These are phyloP conservation scores for Crocodylus rhombifer DNA, from an alignment of 2,797 vertebrate genomes.

Conservation along the genomic window DNA sequence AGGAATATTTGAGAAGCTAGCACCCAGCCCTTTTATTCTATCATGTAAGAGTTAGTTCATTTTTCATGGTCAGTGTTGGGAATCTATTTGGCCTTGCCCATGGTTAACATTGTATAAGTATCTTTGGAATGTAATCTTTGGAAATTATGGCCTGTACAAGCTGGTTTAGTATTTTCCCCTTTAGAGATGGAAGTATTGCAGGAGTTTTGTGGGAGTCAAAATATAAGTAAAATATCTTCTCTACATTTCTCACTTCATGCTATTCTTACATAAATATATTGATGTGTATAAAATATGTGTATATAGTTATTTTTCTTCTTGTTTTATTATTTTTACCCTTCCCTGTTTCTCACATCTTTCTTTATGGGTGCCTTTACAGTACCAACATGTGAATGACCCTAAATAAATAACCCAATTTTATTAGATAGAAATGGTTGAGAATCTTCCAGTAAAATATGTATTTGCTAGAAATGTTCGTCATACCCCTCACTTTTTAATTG, in stretches of 20 bases:
- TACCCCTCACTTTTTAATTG: neutral
- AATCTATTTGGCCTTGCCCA: rapidly evolving
- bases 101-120: neutral
- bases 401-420: neutral
- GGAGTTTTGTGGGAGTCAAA: neutral
- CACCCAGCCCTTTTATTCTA: neutral
- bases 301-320: neutral
- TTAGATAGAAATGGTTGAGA: neutral
- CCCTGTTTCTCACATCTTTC: rapidly evolving
- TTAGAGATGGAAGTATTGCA: neutral
- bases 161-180: neutral
- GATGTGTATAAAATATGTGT: neutral
- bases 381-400: neutral
- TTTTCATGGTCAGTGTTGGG: neutral
- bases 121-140: neutral
- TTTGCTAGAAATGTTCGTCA: neutral
- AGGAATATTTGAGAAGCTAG: neutral
- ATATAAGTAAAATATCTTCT: neutral
- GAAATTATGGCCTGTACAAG: neutral
- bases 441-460: rapidly evolving
- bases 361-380: neutral
- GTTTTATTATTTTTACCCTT: neutral
- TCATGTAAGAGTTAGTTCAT: neutral
- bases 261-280: rapidly evolving
- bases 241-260: neutral